Evolutionary conservation across 2,888 invertebrate species (phyloP).

Genomic region (Rhopalosiphum nymphaeae): DNA sequence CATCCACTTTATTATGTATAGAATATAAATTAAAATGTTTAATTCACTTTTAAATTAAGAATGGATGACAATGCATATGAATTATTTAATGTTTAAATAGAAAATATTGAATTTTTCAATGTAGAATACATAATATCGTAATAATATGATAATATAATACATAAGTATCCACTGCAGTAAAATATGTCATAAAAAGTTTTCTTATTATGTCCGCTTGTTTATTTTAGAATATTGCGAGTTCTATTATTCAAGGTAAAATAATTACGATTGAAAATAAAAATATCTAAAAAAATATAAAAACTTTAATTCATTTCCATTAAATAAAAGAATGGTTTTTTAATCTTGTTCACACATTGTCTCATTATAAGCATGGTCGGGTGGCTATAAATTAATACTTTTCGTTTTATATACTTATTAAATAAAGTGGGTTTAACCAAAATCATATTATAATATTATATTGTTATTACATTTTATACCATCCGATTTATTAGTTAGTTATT

Average conservation of each 20-base stretch:
- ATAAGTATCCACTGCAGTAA: not conserved
- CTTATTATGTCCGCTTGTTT: not conserved
- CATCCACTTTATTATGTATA: not conserved
- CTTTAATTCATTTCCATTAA: not conserved
- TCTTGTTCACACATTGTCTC: not conserved
- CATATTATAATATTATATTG: not conserved
- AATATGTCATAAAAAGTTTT: not conserved
- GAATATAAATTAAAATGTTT: not conserved
- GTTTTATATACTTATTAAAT: not conserved
- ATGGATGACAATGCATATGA: not conserved
- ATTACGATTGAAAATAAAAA: not conserved
- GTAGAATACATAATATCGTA: not conserved
- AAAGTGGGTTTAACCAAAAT: not conserved
- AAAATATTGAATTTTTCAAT: not conserved
- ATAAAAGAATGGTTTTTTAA: not conserved
- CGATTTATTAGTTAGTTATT: not conserved
- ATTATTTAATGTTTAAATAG: not conserved
- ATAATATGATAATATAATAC: not conserved
- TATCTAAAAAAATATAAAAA: not conserved
- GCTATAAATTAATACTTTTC: not conserved
- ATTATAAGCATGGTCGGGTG: not conserved
- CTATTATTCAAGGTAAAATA: not conserved
- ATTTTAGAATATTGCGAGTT: not conserved
- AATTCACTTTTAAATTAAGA: slow-evolving; percentile 10
- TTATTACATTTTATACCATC: not conserved